Conservation (phyloP, 92 coral and sea anemone genomes). For the Nematostella vectensis region DNA sequence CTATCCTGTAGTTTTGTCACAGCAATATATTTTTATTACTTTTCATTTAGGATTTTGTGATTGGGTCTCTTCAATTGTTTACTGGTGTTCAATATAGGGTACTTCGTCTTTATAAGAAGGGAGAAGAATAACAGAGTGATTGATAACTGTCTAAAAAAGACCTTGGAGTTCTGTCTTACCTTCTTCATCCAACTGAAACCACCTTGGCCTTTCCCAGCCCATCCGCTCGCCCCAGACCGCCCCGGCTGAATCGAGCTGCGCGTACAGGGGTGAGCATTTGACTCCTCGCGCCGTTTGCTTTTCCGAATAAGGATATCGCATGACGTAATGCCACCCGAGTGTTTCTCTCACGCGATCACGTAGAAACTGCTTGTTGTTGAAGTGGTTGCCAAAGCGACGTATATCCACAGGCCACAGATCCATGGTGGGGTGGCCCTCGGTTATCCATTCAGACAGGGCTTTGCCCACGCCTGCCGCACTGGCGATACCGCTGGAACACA, state of each 20-base stretch:
- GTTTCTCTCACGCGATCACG: constrained; percentile 73
- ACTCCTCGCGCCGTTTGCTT: constrained; percentile 33
- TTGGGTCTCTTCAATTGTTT: no score
- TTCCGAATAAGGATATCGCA: constrained; percentile 68
- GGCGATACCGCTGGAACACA: constrained; percentile 87
- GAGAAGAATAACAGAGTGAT: no score
- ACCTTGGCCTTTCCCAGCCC: constrained; percentile 87
- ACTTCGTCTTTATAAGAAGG: no score
- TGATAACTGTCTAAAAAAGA: no score
- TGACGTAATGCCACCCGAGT: constrained; percentile 65
- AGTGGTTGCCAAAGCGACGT: constrained; percentile 77
- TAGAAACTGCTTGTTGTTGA: constrained; percentile 75
- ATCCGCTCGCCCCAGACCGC: constrained; percentile 73
- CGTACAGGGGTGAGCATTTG: constrained; percentile 65
- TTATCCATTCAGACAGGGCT: constrained; percentile 92
- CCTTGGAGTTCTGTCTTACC: constrained; percentile 27
- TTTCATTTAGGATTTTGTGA: no score
- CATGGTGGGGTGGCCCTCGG: constrained; percentile 83
- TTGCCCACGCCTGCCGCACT: constrained; percentile 90
- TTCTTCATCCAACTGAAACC: constrained; percentile 48
- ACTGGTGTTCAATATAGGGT: no score
- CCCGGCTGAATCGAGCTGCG: constrained; percentile 55
- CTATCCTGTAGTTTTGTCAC: no score
- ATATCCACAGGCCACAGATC: constrained; percentile 83
- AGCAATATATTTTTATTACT: no score